Conservation (phyloP, 2,888 invertebrate genomes). For the Hofmannophila pseudospretella region DNA sequence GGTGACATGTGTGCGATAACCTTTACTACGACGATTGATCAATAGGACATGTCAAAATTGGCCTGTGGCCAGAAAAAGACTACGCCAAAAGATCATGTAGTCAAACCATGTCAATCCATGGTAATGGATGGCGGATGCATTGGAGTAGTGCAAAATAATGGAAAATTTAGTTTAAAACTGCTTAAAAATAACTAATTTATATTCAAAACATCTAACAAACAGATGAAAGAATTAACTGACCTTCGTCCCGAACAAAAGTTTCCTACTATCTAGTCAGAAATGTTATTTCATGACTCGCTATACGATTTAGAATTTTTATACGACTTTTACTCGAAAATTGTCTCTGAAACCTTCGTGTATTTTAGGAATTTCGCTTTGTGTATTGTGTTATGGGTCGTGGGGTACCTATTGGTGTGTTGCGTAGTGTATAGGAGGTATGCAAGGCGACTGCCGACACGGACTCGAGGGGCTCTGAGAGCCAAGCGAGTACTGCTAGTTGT, state of each 20-base stretch:
- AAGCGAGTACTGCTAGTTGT: constrained; percentile 87
- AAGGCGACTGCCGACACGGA: constrained; percentile 66
- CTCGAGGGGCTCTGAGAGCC: constrained; percentile 67
- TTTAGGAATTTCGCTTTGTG: constrained; percentile 61
- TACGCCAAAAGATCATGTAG: too few species aligned
- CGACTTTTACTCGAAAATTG: constrained; percentile 52
- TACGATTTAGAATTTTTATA: constrained; percentile 47
- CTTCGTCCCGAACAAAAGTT: constrained; percentile 16
- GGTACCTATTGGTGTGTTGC: constrained; percentile 66
- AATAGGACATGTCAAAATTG: too few species aligned
- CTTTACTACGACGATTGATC: too few species aligned
- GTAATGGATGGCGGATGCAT: too few species aligned
- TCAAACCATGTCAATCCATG: too few species aligned
- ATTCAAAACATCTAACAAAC: background rate
- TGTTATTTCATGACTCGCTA: constrained; percentile 45
- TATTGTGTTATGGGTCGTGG: constrained; percentile 75
- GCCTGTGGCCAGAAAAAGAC: too few species aligned
- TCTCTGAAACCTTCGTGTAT: constrained; percentile 55
- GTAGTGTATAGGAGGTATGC: constrained; percentile 73
- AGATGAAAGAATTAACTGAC: background rate
- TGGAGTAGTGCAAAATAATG: too few species aligned
- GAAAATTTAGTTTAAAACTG: background rate
- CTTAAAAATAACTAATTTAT: background rate
- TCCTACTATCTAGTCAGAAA: constrained; percentile 52
- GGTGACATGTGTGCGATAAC: too few species aligned